Conservation (phyloP, 1,140 invertebrate genomes). For the Drosophila fuyamai region DNA sequence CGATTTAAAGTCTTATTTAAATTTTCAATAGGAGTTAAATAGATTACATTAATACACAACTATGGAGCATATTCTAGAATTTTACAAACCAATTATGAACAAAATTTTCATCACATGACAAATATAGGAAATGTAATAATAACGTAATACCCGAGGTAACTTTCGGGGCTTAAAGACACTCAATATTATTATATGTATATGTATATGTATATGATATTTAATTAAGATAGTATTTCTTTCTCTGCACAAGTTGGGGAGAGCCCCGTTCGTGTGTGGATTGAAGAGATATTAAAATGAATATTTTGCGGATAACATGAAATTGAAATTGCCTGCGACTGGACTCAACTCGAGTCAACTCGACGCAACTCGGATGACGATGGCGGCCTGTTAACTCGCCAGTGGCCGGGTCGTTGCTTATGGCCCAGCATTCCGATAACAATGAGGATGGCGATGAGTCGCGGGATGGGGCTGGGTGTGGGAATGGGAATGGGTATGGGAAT, state of each 20-base stretch:
- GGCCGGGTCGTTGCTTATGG: constrained; percentile 61
- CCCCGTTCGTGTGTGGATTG: constrained; percentile 61
- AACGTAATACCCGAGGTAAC: too few relatives aligned
- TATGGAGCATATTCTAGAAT: too few relatives aligned
- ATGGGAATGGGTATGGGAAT: constrained; percentile 2
- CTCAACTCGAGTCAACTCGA: constrained; percentile 31
- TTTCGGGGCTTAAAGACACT: too few relatives aligned
- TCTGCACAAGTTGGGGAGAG: constrained; percentile 2
- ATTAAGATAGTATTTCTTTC: constrained; percentile 22
- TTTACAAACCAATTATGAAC: too few relatives aligned
- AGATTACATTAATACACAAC: too few relatives aligned
- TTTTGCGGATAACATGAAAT: constrained; percentile 84
- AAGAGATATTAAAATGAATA: constrained; percentile 83
- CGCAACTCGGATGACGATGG: constrained; percentile 42
- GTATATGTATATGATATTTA: too few relatives aligned
- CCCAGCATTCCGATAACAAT: constrained; percentile 78
- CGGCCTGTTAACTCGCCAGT: constrained; percentile 52
- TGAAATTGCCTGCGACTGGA: constrained; percentile 74
- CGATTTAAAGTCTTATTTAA: too few relatives aligned
- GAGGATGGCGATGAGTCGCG: constrained; percentile 42
- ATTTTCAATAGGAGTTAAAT: too few relatives aligned
- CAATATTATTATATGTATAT: too few relatives aligned
- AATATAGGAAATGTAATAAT: too few relatives aligned
- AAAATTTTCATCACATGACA: too few relatives aligned
- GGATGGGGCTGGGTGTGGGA: background rate